These are phyloP conservation scores for Heliconius sara DNA, from an alignment of 2,888 invertebrate genomes.

Conservation along the genomic window DNA sequence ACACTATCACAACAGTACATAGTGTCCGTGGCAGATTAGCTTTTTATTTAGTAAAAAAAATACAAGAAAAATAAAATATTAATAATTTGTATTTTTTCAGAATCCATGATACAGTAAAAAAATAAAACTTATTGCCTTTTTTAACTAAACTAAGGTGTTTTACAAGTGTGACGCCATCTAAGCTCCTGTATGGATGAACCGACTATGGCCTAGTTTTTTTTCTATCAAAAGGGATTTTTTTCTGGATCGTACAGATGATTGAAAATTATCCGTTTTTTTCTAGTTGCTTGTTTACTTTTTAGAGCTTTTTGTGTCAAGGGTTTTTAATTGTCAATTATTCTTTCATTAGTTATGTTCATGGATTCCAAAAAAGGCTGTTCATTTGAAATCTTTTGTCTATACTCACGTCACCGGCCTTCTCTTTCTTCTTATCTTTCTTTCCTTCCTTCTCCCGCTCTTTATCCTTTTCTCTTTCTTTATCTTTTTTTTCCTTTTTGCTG, in stretches of 20 bases:
- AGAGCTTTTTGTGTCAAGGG: too few relatives aligned
- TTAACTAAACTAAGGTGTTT: background rate
- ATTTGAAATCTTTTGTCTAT: background rate
- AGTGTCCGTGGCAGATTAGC: constrained; percentile 59
- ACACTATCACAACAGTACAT: constrained; percentile 43
- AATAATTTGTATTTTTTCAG: constrained; percentile 2
- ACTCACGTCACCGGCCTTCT: constrained; percentile 61
- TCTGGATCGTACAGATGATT: background rate
- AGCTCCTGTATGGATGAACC: background rate
- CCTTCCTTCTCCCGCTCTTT: constrained; percentile 75
- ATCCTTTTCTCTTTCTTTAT: constrained; percentile 81
- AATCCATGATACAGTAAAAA: background rate
- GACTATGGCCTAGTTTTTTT: background rate
- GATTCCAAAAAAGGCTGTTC: background rate
- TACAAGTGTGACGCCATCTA: too few relatives aligned
- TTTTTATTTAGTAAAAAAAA: constrained; percentile 30
- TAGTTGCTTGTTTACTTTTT: too few relatives aligned
- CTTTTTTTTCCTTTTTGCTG: constrained; percentile 86
- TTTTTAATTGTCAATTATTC: background rate
- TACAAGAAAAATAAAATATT: background rate
- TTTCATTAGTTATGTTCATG: background rate
- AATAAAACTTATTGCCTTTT: too few relatives aligned
- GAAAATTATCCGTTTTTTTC: too few relatives aligned
- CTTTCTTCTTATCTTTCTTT: constrained; percentile 75
- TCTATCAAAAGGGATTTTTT: background rate